Conservation (phyloP, 2,113 vertebrate genomes). For the Thymallus thymallus region DNA sequence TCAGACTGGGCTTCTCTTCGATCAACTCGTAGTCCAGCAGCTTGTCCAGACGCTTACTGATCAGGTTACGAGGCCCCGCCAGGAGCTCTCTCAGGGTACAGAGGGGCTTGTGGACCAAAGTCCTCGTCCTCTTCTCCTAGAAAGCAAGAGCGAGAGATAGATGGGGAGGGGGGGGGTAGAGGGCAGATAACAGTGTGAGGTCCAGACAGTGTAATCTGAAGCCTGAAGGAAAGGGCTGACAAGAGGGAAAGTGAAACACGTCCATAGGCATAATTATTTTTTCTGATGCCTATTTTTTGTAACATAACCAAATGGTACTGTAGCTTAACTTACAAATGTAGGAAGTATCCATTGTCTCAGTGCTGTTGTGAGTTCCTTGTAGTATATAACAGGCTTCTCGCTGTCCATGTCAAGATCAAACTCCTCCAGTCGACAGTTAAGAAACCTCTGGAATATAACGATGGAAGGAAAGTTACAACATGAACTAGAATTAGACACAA, state of each 20-base stretch:
- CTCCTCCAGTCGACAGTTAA: constrained; percentile 75
- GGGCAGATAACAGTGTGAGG: background rate
- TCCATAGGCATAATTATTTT: background rate
- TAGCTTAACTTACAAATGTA: constrained; percentile 79
- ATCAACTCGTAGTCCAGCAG: constrained; percentile 89
- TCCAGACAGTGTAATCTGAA: background rate
- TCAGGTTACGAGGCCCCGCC: constrained; percentile 87
- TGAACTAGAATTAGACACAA: background rate
- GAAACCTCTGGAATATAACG: constrained; percentile 75
- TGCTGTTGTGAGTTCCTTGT: constrained; percentile 68
- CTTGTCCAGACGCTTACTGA: constrained; percentile 89
- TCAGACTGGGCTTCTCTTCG: constrained; percentile 81
- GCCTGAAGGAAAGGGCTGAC: background rate
- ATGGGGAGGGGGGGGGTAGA: background rate
- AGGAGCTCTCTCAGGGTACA: constrained; percentile 79
- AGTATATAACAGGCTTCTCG: constrained; percentile 69
- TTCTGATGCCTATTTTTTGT: background rate
- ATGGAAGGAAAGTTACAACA: background rate
- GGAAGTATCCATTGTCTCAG: constrained; percentile 78
- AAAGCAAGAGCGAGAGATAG: background rate
- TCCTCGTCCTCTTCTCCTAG: constrained; percentile 80
- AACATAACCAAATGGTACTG: background rate
- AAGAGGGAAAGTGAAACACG: no score
- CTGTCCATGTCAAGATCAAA: constrained; percentile 77
- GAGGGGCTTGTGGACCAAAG: constrained; percentile 81